A percentile compares a stretch with the other conserved stretches of the same genome.
phyloP scores from a whole-genome alignment of 1,140 invertebrate species.

The Colletes gigas region DNA sequence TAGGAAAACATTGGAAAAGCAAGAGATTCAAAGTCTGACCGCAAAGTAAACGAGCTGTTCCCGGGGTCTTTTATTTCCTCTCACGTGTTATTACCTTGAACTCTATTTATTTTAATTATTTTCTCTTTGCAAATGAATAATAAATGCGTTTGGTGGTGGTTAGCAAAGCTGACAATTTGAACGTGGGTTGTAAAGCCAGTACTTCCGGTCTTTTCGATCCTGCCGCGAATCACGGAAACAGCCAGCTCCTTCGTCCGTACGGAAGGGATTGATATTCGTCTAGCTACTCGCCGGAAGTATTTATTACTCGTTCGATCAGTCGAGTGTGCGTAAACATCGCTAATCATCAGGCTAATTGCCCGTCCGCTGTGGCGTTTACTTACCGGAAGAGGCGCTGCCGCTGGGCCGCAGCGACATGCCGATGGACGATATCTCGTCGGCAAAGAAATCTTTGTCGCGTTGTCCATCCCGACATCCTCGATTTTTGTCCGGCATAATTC shows the following conservation, averaged over 20 bases:
- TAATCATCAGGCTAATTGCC: not conserved
- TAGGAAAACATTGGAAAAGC: too few relatives aligned
- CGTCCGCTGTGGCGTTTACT: constrained; percentile 64
- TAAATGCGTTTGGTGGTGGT: too few relatives aligned
- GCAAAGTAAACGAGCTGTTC: too few relatives aligned
- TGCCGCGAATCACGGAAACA: too few relatives aligned
- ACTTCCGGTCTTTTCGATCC: too few relatives aligned
- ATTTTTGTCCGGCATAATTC: constrained; percentile 80
- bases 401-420: constrained; percentile 86
- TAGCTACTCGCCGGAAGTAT: not conserved
- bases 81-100: too few relatives aligned
- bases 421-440: constrained; percentile 87
- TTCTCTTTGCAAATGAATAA: too few relatives aligned
- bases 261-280: not conserved
- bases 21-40: too few relatives aligned
- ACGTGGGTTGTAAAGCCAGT: too few relatives aligned
- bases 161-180: too few relatives aligned
- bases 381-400: constrained; percentile 85
- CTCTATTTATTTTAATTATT: too few relatives aligned
- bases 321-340: not conserved
- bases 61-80: too few relatives aligned
- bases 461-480: constrained; percentile 73
- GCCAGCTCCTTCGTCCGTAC: not conserved
- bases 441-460: constrained; percentile 78
- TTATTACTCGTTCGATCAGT: not conserved